Evolutionary conservation across 2,888 invertebrate genomes (phyloP).

Genomic region (Linyphia triangularis): DNA sequence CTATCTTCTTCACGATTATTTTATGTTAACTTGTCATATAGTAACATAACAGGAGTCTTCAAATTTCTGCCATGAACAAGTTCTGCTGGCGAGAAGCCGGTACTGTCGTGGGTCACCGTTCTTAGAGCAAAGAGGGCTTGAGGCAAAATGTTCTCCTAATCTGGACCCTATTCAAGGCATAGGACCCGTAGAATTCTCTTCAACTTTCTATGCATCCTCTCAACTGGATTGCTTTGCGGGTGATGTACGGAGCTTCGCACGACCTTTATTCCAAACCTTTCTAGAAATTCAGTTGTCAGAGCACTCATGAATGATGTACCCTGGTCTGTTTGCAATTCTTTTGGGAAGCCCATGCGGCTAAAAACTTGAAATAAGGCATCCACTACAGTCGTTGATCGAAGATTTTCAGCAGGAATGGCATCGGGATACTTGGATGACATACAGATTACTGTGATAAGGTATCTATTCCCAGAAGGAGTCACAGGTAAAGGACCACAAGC

Average conservation of each 20-base stretch:
- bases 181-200: constrained; percentile 26
- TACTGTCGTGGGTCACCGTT: constrained; percentile 24
- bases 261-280: neutral
- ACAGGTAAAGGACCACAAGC: constrained; percentile 1
- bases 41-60: constrained; percentile 17
- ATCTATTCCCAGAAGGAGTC: neutral
- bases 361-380: constrained; percentile 18
- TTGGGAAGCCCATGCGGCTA: constrained; percentile 27
- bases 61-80: constrained; percentile 23
- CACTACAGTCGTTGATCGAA: neutral
- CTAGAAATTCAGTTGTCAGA: neutral
- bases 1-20: neutral
- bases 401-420: constrained; percentile 6
- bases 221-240: constrained; percentile 35
- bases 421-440: constrained; percentile 21
- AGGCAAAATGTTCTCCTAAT: constrained; percentile 35
- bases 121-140: constrained; percentile 30
- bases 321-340: constrained; percentile 36
- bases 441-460: constrained; percentile 37
- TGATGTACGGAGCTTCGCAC: constrained; percentile 1
- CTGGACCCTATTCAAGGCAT: constrained; percentile 2
- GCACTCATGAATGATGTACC: constrained; percentile 28
- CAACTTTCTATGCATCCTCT: neutral
- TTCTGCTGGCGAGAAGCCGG: constrained; percentile 35
- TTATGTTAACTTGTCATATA: constrained; percentile 36